Percentiles rank a stretch among this genome's conserved stretches.
phyloP scores from a whole-genome alignment of 2,888 invertebrate species.

The Parnassius glacialis region DNA sequence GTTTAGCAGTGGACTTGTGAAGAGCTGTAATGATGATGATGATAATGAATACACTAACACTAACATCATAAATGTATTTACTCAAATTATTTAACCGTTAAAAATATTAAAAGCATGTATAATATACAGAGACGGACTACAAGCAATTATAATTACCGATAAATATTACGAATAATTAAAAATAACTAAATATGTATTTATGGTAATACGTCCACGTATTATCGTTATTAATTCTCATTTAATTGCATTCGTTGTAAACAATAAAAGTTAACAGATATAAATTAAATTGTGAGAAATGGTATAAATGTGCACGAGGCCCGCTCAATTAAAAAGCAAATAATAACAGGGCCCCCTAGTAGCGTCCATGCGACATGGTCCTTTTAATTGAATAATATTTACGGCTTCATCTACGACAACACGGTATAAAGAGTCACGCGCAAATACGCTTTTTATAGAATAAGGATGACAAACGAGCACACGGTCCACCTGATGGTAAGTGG shows the following conservation, averaged over 20 bases:
- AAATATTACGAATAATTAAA: background rate
- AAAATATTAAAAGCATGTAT: too few relatives aligned
- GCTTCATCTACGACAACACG: slow-evolving; percentile 25
- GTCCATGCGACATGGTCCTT: background rate
- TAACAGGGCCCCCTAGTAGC: slow-evolving; percentile 13
- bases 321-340: slow-evolving; percentile 20
- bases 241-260: slow-evolving; percentile 21
- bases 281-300: slow-evolving; percentile 19
- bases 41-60: too few relatives aligned
- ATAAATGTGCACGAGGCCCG: slow-evolving; percentile 15
- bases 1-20: too few relatives aligned
- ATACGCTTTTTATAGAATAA: too few relatives aligned
- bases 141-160: background rate
- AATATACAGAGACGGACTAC: too few relatives aligned
- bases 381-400: slow-evolving; percentile 20
- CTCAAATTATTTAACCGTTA: too few relatives aligned
- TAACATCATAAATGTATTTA: too few relatives aligned
- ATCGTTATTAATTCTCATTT: slow-evolving; percentile 18
- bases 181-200: background rate
- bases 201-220: slow-evolving; percentile 18
- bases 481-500: too few relatives aligned
- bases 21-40: too few relatives aligned
- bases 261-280: slow-evolving; percentile 25
- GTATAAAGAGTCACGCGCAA: slow-evolving; percentile 14
- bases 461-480: too few relatives aligned